These are phyloP conservation scores for Tinamus major DNA, from an alignment of 2,797 vertebrate species.

Conservation along the genomic window DNA sequence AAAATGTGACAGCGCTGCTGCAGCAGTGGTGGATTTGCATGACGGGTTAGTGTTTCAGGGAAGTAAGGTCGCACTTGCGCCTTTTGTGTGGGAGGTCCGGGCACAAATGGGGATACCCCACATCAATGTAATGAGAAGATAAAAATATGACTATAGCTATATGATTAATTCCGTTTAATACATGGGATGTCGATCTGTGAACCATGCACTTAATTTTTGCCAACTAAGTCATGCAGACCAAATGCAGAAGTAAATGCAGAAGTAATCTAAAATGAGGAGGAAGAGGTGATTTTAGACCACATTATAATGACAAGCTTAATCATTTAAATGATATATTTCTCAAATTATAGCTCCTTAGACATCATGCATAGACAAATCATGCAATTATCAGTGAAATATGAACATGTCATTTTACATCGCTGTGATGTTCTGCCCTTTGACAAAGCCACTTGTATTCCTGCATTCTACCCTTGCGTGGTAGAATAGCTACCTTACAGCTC, in stretches of 20 bases:
- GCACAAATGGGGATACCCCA: constrained; percentile 56
- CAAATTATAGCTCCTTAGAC: neutral
- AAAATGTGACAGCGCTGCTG: constrained; percentile 35
- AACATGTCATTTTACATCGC: neutral
- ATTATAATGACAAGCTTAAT: neutral
- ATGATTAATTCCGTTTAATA: neutral
- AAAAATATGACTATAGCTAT: neutral
- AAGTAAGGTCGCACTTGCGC: constrained; percentile 36
- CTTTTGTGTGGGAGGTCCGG: constrained; percentile 35
- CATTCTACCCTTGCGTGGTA: neutral
- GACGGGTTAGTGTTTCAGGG: constrained; percentile 56
- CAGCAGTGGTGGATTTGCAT: constrained; percentile 61
- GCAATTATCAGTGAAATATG: neutral
- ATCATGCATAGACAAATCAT: neutral
- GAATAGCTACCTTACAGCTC: neutral
- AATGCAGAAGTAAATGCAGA: neutral
- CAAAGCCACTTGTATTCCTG: neutral
- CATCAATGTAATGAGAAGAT: neutral
- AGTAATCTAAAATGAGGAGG: neutral
- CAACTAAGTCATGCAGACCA: neutral
- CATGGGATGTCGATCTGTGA: neutral
- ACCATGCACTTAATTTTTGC: neutral
- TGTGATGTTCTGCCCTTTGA: neutral
- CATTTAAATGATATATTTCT: neutral
- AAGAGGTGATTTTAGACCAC: neutral